These are phyloP conservation scores for Danio jaintianensis DNA, from an alignment of 2,797 vertebrate genomes.

Conservation along the genomic window DNA sequence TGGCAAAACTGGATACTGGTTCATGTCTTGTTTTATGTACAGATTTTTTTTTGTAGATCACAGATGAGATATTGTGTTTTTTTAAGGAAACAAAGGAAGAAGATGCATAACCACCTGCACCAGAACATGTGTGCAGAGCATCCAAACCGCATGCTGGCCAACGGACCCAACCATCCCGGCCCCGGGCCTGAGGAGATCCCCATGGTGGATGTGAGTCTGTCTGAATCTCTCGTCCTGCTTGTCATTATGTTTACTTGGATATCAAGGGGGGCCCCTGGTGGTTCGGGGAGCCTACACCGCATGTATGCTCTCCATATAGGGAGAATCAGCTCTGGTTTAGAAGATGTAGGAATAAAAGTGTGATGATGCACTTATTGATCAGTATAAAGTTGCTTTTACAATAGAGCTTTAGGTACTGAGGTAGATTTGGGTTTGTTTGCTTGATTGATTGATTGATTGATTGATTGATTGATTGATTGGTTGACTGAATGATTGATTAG, in stretches of 20 bases:
- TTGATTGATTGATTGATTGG: background rate
- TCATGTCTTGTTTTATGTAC: background rate
- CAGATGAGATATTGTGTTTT: conserved; percentile 43
- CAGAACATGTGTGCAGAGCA: conserved; percentile 94
- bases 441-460: background rate
- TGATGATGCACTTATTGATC: background rate
- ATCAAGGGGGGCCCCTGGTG: background rate
- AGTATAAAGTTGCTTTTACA: background rate
- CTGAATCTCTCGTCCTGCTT: background rate
- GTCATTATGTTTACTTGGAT: background rate
- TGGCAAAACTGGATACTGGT: background rate
- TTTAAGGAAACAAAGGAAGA: conserved; percentile 91
- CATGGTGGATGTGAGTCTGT: conserved; percentile 90
- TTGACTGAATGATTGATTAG: too few species aligned
- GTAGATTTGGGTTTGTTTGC: background rate
- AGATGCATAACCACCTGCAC: conserved; percentile 92
- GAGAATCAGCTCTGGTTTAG: background rate
- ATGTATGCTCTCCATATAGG: too few species aligned
- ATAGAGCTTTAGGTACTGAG: background rate
- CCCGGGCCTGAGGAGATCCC: conserved; percentile 91
- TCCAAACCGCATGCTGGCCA: conserved; percentile 88
- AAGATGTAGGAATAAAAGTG: background rate
- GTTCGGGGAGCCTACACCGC: too few species aligned
- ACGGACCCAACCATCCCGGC: conserved; percentile 91
- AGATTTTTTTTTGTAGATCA: background rate